These are phyloP conservation scores for Bombus ignitus DNA, from an alignment of 1,140 invertebrate species.

Conservation along the genomic window DNA sequence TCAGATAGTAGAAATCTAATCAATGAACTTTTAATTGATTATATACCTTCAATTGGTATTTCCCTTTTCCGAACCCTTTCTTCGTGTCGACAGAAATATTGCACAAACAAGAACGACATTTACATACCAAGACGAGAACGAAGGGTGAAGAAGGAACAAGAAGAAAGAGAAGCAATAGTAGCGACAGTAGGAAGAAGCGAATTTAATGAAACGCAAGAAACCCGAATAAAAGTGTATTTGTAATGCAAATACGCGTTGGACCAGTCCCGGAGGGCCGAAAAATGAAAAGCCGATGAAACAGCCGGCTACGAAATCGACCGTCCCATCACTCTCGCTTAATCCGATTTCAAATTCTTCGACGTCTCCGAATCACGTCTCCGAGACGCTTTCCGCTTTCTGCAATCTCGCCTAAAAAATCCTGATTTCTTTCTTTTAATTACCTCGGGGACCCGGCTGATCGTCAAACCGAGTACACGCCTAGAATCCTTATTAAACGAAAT, in stretches of 20 bases:
- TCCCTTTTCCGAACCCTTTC: no score
- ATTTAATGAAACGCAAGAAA: slow-evolving; percentile 74
- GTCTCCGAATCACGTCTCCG: slow-evolving; percentile 63
- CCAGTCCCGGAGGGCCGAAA: slow-evolving; percentile 54
- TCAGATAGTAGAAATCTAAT: no score
- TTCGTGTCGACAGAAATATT: no score
- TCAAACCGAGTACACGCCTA: slow-evolving; percentile 33
- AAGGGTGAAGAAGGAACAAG: neutral
- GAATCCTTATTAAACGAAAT: slow-evolving; percentile 54
- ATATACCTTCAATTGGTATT: no score
- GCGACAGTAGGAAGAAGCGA: slow-evolving; percentile 38
- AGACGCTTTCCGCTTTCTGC: slow-evolving; percentile 28
- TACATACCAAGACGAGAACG: neutral
- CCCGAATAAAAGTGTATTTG: slow-evolving; percentile 67
- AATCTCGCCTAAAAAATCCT: slow-evolving; percentile 65
- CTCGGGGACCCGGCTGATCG: slow-evolving; percentile 52
- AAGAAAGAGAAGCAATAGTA: no score
- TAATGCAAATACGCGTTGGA: slow-evolving; percentile 71
- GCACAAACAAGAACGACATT: no score
- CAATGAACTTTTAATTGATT: no score
- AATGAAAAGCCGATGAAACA: slow-evolving; percentile 70
- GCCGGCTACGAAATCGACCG: slow-evolving; percentile 59
- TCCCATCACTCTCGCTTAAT: slow-evolving; percentile 64
- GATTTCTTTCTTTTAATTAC: slow-evolving; percentile 71
- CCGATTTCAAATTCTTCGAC: slow-evolving; percentile 72